Conservation (phyloP, 2,888 invertebrate genomes). For the Tortrix viridana region DNA sequence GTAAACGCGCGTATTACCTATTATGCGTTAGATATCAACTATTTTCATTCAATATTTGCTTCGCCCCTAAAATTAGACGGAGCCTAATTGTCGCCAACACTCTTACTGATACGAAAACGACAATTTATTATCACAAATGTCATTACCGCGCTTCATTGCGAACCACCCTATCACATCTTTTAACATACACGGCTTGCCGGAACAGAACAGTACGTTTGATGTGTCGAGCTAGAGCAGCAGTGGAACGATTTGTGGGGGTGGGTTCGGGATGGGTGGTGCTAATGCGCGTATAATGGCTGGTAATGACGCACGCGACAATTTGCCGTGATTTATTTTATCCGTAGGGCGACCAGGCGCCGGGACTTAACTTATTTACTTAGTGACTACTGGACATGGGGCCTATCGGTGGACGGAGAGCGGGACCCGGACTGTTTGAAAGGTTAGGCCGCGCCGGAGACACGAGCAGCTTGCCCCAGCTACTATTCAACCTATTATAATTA, state of each 20-base stretch:
- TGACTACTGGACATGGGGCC: no score
- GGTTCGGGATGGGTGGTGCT: neutral
- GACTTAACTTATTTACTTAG: neutral
- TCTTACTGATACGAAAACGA: conserved; percentile 35
- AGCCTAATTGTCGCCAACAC: conserved; percentile 15
- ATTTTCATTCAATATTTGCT: neutral
- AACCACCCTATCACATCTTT: neutral
- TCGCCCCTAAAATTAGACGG: conserved; percentile 22
- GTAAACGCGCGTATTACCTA: neutral
- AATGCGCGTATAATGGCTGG: conserved; percentile 34
- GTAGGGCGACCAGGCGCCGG: neutral
- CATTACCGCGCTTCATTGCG: conserved; percentile 27
- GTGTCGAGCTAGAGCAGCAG: neutral
- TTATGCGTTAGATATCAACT: neutral
- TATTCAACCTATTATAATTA: no score
- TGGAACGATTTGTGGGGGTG: conserved; percentile 1
- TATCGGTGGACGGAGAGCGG: no score
- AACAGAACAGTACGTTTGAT: neutral
- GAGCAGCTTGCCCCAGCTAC: no score
- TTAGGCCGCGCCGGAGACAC: no score
- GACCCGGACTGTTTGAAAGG: no score
- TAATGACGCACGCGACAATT: conserved; percentile 28
- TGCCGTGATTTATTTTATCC: conserved; percentile 22
- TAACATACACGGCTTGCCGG: conserved; percentile 4
- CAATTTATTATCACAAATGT: conserved; percentile 34